Base-by-base conservation (phyloP, 2,888 invertebrate genomes). In the Lasioglossum calceatum region DNA sequence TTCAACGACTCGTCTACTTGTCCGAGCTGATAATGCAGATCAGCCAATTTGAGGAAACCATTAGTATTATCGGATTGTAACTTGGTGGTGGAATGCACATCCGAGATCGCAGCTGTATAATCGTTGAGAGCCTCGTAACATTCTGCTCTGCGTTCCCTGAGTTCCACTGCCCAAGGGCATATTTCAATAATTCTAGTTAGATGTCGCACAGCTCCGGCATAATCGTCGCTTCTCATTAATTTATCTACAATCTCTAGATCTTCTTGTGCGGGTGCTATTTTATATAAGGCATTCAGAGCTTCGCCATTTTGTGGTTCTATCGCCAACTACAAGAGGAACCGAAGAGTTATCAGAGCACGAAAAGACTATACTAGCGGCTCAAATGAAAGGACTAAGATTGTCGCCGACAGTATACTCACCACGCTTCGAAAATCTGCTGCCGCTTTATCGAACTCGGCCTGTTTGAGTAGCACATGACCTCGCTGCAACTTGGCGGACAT, bases 51-150 rank as follows among this genome's bases (percentile, higher is more conserved):
- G 92, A 97, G 97, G 95, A 97, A 98, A 0, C 98, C 99, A 82
- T 97, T 97, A 0, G 99, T 99, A 94, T 99, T 98, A 96, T 99
- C 99, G 90, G 98, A 97, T 85, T 98, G 97, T 84, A 99, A 96
- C 92, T 99, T 98, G 83, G 99, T 98, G 67, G 98, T 98, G 0
- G 98, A 97, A 70, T 98, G 96, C 92, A 99, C 97, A 95, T 99
- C 99, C 39, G 97, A 97, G 88, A 99, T 98, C 27, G 99, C 99
- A 67, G 98, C 97, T 93, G 97, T 96, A 64, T 97, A 96, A 95
- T 99, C 98, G 81, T 98, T 97, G 91, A 97, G 94, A 23, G 92
- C 97, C 88, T 98, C 97, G 93, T 98, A 97, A 94, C 98, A 97
- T 93, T 99, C 97, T 0, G 99, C 98, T 61, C 99, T 96, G 71